Percentiles rank a stretch among this genome's conserved stretches.
Evolutionary conservation across 2,797 vertebrate species (phyloP).

Genomic region (Acanthurus leucopareius): DNA sequence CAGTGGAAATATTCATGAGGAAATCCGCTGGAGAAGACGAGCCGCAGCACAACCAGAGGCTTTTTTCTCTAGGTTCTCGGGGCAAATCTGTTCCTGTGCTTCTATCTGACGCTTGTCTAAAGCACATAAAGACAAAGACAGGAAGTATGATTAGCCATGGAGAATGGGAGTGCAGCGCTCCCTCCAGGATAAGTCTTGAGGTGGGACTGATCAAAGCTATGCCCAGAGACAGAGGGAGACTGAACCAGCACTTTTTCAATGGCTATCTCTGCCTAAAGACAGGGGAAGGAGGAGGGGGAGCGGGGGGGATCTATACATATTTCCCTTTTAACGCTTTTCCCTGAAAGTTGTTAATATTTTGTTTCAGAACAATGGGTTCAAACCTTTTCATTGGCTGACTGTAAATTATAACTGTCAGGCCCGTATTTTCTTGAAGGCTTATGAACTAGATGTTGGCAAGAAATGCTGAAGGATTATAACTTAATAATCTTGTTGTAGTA

Average conservation of each 20-base stretch:
- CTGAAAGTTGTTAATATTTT: slow-evolving; percentile 68
- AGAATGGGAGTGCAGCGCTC: slow-evolving; percentile 77
- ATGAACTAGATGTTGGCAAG: slow-evolving; percentile 18
- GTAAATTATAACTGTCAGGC: slow-evolving; percentile 25
- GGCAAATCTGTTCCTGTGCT: slow-evolving; percentile 81
- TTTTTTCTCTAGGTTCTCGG: slow-evolving; percentile 77
- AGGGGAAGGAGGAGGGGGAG: slow-evolving; percentile 9
- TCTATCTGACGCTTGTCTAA: slow-evolving; percentile 83
- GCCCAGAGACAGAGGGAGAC: slow-evolving; percentile 86
- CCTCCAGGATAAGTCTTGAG: slow-evolving; percentile 87
- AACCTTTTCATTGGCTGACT: slow-evolving; percentile 6
- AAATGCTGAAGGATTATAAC: not conserved
- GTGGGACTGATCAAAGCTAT: slow-evolving; percentile 88
- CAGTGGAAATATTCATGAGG: slow-evolving; percentile 81
- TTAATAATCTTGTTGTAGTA: not conserved
- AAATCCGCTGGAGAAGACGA: slow-evolving; percentile 75
- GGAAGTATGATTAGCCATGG: slow-evolving; percentile 84
- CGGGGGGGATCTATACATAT: slow-evolving; percentile 66
- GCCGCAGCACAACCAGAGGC: slow-evolving; percentile 81
- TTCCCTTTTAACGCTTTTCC: slow-evolving; percentile 70
- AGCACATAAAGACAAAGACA: slow-evolving; percentile 85
- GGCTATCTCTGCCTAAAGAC: slow-evolving; percentile 80
- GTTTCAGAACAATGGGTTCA: slow-evolving; percentile 58
- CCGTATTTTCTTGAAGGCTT: slow-evolving; percentile 4
- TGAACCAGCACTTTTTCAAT: slow-evolving; percentile 87